Conservation (phyloP, 2,797 vertebrate genomes). For the Bovichtus diacanthus region DNA sequence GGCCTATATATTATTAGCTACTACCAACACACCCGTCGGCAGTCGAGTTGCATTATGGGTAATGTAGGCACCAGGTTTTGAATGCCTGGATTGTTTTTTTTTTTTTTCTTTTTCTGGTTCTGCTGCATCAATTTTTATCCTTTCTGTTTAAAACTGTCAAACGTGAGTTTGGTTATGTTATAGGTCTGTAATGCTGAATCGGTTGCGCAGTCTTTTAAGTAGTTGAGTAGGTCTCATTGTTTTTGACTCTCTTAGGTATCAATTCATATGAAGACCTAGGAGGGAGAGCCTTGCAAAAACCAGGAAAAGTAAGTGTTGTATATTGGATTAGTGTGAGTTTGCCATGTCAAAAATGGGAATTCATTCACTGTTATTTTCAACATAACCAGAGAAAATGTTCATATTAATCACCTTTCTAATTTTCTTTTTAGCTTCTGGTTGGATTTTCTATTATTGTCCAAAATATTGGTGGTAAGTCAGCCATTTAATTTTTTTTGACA, state of each 20-base stretch:
- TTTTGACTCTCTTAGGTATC: slow-evolving; percentile 83
- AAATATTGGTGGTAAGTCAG: slow-evolving; percentile 94
- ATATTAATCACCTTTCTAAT: slow-evolving; percentile 34
- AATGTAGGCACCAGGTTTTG: neutral
- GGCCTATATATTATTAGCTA: neutral
- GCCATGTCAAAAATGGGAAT: neutral
- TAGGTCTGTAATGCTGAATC: neutral
- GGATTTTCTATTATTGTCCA: slow-evolving; percentile 92
- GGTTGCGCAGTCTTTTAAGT: neutral
- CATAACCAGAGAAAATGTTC: slow-evolving; percentile 6
- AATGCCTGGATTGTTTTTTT: neutral
- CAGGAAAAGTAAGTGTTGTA: slow-evolving; percentile 88
- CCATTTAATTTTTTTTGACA: slow-evolving; percentile 44
- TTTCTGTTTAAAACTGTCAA: neutral
- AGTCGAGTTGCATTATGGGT: neutral
- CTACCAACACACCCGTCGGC: neutral
- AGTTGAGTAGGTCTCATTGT: neutral
- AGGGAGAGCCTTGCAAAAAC: slow-evolving; percentile 87
- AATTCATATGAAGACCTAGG: slow-evolving; percentile 95
- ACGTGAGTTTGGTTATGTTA: neutral
- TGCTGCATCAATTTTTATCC: neutral
- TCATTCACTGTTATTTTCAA: slow-evolving; percentile 20
- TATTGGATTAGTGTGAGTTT: slow-evolving; percentile 16
- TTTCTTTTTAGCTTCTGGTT: slow-evolving; percentile 88
- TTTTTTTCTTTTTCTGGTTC: neutral